Evolutionary conservation across 2,113 vertebrate genomes (phyloP), one percentile per base, ranked within the genome.

Genomic region (Glareola pratincola): DNA sequence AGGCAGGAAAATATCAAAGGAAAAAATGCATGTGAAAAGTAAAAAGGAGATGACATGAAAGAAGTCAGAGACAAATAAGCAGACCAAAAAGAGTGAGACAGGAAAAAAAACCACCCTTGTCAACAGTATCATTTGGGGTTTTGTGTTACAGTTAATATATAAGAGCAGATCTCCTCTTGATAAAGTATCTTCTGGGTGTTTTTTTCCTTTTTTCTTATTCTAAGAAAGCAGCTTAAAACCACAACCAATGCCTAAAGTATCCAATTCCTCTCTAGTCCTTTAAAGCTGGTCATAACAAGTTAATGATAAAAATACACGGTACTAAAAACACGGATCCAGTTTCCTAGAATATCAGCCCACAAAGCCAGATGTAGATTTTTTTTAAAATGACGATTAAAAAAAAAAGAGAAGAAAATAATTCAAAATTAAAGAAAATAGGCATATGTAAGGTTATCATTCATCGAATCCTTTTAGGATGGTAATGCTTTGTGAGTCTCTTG

Each of bases 1-100:
- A 95, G 48, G 36, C 34, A 93, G 50, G 18, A 90, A 94, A 92
- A 94, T 91, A 88, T 90, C 81, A 95, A 95, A 93, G 63, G n/a
- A 85, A 85, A 78, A 77, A 69, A 51, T 36, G 30, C 26, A 68
- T 45, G 45, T 59, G 62, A 85, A 62, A 91, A 91, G 29, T 75
- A 82, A 60, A 84, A 95, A 80, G 68, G 79, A 92, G 75, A 80
- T 90, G 47, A 53, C 85, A 76, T 62, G 45, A 92, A 96, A 86
- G 67, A 93, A 92, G 34, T 83, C 59, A 59, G 53, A 83, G n/a
- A 76, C 53, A 92, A 93, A 88, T 79, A 79, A 72, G 69, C 73
- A 90, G 47, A 12, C 47, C 4, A 27, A 79, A 71, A 88, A 66
- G 34, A 57, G 14, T 6, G 63, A 92, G 85, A 73, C 39, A 32